phyloP scores from a whole-genome alignment of 1,140 invertebrate genomes.

The Lerema accius region DNA sequence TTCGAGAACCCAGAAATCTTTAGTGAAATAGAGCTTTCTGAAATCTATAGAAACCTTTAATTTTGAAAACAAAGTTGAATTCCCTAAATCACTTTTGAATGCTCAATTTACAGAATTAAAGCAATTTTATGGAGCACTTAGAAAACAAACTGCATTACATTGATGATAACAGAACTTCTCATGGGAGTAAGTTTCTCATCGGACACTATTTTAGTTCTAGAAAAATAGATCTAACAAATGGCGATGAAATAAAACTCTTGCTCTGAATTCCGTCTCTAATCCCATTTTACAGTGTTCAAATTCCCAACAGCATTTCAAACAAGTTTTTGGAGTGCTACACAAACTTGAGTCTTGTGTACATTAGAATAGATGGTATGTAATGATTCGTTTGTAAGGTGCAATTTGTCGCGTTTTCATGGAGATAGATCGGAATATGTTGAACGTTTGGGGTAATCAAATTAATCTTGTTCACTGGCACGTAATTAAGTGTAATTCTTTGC shows the following conservation, averaged over 20 bases:
- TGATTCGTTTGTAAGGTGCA: neutral
- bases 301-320: conserved; percentile 17
- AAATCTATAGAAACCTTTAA: too few species aligned
- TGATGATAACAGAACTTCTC: neutral
- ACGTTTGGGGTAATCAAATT: conserved; percentile 22
- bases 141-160: neutral
- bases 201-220: conserved; percentile 4
- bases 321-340: conserved; percentile 13
- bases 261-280: conserved; percentile 13
- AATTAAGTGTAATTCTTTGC: conserved; percentile 27
- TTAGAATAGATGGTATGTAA: conserved; percentile 10
- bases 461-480: conserved; percentile 18
- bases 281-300: conserved; percentile 20
- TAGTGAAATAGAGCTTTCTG: too few species aligned
- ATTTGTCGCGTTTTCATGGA: neutral
- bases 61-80: too few species aligned
- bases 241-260: conserved; percentile 10
- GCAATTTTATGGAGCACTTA: neutral
- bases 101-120: neutral
- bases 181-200: neutral
- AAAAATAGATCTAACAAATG: conserved; percentile 17
- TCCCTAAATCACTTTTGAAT: too few species aligned
- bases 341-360: conserved; percentile 4
- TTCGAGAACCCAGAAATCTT: too few species aligned
- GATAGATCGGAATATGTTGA: neutral